Evolutionary conservation across 2,113 vertebrate species (phyloP), one percentile per base, ranked within the genome.

Genomic region (Chroicocephalus ridibundus): DNA sequence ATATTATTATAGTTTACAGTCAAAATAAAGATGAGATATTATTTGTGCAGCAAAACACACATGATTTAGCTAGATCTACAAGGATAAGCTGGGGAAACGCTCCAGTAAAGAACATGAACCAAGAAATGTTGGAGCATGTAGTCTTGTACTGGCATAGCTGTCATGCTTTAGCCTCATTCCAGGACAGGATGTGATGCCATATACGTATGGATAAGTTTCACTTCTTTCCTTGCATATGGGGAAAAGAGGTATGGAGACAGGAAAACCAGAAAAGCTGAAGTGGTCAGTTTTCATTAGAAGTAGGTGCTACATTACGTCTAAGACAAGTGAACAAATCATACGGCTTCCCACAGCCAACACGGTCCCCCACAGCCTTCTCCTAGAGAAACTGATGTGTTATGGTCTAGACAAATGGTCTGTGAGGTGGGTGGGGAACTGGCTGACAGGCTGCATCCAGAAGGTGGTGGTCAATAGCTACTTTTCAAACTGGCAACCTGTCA

Each of bases 191-290:
- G 5, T 44, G 16, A 58, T 90, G 34, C 15, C 47, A 14, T 58
- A 20, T 16, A 25, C 0, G 1, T 60, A n/a, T 42, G 16, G 62
- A 13, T 42, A 71, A 42, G 8, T 61, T 82, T 74, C 0, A 0
- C 10, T 79, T 66, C 49, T 82, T 83, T 84, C 21, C 10, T 75
- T 90, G 17, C n/a, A 34, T 34, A 46, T 2, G 1, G 20, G 11
- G 32, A 57, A 82, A 74, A 49, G 14, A 66, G 2, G 1, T 46
- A 26, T 7, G 52, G 54, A 86, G 40, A 3, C 34, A 58, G 25
- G 10, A 62, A 72, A 61, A 77, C 2, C 2, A 4, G 9, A 69
- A 74, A 68, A 86, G 25, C 8, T 1, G 47, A 82, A 80, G 36
- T 20, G 10, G 10, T 85, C 19, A 15, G 2, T 55, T 71, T 60